Percentiles rank a stretch among this genome's conserved stretches.
Conservation (phyloP, 2,113 vertebrate species). For the Zapus hudsonius region DNA sequence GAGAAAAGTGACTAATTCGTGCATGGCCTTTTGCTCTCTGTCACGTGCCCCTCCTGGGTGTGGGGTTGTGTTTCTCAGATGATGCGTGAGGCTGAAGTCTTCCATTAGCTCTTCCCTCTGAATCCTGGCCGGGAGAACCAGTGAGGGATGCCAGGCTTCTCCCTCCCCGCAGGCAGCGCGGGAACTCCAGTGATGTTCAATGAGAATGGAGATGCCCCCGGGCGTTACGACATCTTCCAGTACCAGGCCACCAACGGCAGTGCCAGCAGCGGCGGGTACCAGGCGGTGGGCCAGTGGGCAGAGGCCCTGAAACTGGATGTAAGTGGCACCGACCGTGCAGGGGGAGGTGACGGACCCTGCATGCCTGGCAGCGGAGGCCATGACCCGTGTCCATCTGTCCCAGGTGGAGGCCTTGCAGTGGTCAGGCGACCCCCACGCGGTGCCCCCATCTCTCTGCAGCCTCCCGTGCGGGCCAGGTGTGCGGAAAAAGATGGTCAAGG, state of each 20-base stretch:
- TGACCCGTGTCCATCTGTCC: accelerated
- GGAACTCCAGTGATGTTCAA: constrained; percentile 94
- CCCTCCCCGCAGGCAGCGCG: constrained; percentile 88
- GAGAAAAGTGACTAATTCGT: too few relatives aligned
- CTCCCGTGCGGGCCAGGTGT: constrained; percentile 92
- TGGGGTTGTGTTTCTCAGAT: neutral
- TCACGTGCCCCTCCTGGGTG: too few relatives aligned
- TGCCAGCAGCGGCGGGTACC: constrained; percentile 88
- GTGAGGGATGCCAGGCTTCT: neutral
- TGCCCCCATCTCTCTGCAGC: constrained; percentile 91
- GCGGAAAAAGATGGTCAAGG: constrained; percentile 96
- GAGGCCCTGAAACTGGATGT: constrained; percentile 91
- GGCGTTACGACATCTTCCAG: constrained; percentile 96
- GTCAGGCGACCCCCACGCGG: constrained; percentile 83
- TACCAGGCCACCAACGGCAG: constrained; percentile 92
- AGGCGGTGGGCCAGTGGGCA: constrained; percentile 92
- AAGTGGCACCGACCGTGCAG: neutral
- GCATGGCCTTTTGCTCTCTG: too few relatives aligned
- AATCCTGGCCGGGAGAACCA: neutral
- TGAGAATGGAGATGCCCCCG: constrained; percentile 93
- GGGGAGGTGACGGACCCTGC: neutral
- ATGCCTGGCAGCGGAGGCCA: accelerated
- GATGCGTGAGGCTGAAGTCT: neutral
- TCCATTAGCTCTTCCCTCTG: too few relatives aligned
- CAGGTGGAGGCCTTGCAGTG: constrained; percentile 92